phyloP scores from a whole-genome alignment of 2,888 invertebrate genomes.

The Chrysotoxum bicinctum region DNA sequence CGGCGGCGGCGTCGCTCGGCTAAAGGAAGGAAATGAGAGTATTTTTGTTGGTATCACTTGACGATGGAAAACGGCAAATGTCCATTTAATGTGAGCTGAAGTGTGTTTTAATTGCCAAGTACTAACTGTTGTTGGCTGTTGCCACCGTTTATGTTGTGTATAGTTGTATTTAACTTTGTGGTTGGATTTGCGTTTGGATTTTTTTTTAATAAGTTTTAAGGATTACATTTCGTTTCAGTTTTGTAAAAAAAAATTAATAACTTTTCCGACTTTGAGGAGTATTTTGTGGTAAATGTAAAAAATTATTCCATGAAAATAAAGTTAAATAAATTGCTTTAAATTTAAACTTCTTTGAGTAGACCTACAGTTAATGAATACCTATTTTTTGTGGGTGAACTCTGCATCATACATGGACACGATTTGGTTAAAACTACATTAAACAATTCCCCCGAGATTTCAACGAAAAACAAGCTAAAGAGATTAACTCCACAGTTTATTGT shows the following conservation, averaged over 20 bases:
- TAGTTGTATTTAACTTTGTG: constrained; percentile 29
- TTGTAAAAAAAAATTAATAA: background rate
- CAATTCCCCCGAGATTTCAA: too few relatives aligned
- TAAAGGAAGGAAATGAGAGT: background rate
- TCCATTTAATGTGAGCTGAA: constrained; percentile 46
- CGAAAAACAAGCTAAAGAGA: too few relatives aligned
- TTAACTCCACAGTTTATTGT: too few relatives aligned
- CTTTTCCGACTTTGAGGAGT: background rate
- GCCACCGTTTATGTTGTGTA: constrained; percentile 3
- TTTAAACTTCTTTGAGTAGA: too few relatives aligned
- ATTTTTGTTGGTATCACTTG: background rate
- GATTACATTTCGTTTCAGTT: background rate
- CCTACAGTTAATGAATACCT: too few relatives aligned
- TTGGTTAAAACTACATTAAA: too few relatives aligned
- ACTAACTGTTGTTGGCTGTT: constrained; percentile 26
- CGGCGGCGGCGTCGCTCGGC: too few relatives aligned
- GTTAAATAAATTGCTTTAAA: too few relatives aligned
- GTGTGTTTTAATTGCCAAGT: constrained; percentile 58
- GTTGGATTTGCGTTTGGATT: constrained; percentile 8
- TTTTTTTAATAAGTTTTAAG: background rate
- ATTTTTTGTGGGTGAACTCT: too few relatives aligned
- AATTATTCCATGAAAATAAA: too few relatives aligned
- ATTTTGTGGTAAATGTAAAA: too few relatives aligned
- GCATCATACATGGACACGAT: too few relatives aligned
- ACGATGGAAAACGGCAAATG: constrained; percentile 12